Evolutionary conservation across 1,140 invertebrate species (phyloP).

Genomic region (Phymastichus coffea): DNA sequence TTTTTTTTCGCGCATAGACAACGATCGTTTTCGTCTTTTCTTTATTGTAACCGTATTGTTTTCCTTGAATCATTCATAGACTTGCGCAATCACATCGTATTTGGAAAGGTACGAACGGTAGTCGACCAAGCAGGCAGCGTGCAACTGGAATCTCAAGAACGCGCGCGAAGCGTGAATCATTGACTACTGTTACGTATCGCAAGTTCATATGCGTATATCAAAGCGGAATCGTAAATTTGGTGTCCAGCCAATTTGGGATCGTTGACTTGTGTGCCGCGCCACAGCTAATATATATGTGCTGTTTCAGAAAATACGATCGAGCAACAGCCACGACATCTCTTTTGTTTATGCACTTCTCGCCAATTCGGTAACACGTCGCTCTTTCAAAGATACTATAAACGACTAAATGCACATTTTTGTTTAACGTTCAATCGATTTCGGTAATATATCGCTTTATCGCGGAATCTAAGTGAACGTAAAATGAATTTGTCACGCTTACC

Average conservation of each 20-base stretch:
- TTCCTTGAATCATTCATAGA: constrained; percentile 16
- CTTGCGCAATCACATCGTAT: constrained; percentile 24
- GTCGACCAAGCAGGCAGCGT: too few relatives aligned
- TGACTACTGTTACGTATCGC: constrained; percentile 11
- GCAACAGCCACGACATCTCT: too few relatives aligned
- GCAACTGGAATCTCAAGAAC: constrained; percentile 19
- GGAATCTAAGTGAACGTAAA: too few relatives aligned
- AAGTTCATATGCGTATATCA: constrained; percentile 9
- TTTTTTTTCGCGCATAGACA: not conserved
- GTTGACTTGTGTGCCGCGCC: not conserved
- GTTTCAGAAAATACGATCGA: too few relatives aligned
- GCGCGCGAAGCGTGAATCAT: constrained; percentile 30
- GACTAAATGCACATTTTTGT: too few relatives aligned
- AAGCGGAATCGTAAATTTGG: constrained; percentile 12
- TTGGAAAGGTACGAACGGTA: constrained; percentile 8
- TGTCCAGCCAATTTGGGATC: not conserved
- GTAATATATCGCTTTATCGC: too few relatives aligned
- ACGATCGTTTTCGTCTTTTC: not conserved
- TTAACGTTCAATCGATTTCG: too few relatives aligned
- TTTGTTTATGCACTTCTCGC: too few relatives aligned
- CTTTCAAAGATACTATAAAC: too few relatives aligned
- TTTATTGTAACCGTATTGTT: constrained; percentile 6
- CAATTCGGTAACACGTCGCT: not conserved
- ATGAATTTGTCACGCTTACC: too few relatives aligned
- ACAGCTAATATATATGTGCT: too few relatives aligned